These are phyloP conservation scores for Ispidina picta DNA, from an alignment of 2,797 vertebrate species.

Conservation along the genomic window DNA sequence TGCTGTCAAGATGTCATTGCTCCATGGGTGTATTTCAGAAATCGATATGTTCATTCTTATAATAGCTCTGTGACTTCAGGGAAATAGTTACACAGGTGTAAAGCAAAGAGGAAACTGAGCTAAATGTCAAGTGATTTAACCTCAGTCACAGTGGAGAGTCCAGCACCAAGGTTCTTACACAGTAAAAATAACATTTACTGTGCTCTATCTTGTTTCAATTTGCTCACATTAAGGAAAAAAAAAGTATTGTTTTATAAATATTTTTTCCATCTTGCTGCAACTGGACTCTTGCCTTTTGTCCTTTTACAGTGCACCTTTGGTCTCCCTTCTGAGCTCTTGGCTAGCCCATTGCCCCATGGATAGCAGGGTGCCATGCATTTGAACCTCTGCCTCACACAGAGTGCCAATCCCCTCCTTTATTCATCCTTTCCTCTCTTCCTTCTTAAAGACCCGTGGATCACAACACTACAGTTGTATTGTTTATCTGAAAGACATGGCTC, in stretches of 20 bases:
- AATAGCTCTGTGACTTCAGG: not conserved
- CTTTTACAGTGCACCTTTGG: not conserved
- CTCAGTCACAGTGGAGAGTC: not conserved
- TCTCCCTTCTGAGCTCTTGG: not conserved
- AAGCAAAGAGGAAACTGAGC: not conserved
- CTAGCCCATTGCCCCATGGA: accelerated
- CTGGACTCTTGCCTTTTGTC: not conserved
- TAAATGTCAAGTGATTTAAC: constrained; percentile 1
- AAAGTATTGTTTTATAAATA: not conserved
- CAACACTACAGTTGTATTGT: not conserved
- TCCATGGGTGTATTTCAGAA: not conserved
- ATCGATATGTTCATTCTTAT: not conserved
- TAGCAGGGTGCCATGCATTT: not conserved
- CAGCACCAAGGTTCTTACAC: not conserved
- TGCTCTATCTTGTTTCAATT: not conserved
- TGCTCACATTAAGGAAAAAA: not conserved
- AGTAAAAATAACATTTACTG: not conserved
- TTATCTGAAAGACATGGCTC: not conserved
- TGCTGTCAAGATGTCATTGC: not conserved
- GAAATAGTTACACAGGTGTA: not conserved
- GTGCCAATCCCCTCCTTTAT: not conserved
- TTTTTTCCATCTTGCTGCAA: not conserved
- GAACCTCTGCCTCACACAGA: not conserved
- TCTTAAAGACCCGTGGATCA: not conserved
- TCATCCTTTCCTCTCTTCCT: not conserved